Conservation (phyloP, 2,888 invertebrate genomes). For the Tetranychus truncatus region DNA sequence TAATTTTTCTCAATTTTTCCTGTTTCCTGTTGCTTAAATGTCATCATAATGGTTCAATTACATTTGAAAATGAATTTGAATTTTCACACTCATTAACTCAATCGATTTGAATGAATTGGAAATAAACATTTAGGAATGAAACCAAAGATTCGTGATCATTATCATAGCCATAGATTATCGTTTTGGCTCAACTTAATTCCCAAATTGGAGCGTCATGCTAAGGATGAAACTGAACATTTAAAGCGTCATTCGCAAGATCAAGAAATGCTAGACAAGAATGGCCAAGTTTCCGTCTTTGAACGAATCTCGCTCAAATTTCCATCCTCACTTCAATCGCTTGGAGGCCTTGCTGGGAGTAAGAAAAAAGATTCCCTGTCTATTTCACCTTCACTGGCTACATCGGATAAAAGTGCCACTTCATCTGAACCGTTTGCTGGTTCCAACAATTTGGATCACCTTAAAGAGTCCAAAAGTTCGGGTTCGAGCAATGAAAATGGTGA, state of each 20-base stretch:
- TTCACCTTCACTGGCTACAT: neutral
- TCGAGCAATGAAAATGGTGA: neutral
- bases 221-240: conserved; percentile 4
- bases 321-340: conserved; percentile 10
- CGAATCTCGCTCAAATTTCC: conserved; percentile 9
- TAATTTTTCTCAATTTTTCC: no score
- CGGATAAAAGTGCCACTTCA: neutral
- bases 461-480: neutral
- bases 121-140: conserved; percentile 45
- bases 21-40: no score
- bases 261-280: neutral
- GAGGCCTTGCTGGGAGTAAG: neutral
- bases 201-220: conserved; percentile 42
- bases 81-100: neutral
- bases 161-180: conserved; percentile 78
- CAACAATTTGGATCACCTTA: neutral
- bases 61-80: neutral
- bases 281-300: conserved; percentile 4
- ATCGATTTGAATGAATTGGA: neutral
- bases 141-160: conserved; percentile 76
- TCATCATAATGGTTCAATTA: no score
- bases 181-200: conserved; percentile 89
- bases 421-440: neutral
- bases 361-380: neutral
- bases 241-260: conserved; percentile 9